phyloP scores from a whole-genome alignment of 2,113 vertebrate species.

The Sminthopsis crassicaudata region DNA sequence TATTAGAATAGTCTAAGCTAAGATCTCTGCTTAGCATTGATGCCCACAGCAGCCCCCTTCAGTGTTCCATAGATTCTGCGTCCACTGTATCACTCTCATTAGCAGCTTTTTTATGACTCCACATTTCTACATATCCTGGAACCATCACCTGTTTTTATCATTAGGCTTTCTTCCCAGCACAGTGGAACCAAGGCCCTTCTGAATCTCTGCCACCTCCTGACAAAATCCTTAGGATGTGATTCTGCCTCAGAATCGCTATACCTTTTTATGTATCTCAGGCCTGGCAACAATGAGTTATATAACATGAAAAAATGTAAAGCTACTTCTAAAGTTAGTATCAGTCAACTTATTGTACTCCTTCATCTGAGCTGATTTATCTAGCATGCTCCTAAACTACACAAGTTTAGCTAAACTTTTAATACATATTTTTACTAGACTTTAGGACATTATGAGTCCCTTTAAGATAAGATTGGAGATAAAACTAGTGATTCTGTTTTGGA shows the following conservation, averaged over 20 bases:
- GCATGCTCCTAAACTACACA: background rate
- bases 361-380: background rate
- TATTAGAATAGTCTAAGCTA: background rate
- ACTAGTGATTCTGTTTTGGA: background rate
- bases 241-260: background rate
- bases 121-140: background rate
- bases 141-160: background rate
- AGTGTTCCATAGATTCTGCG: background rate
- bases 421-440: background rate
- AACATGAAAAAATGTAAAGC: background rate
- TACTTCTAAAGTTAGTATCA: background rate
- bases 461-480: background rate
- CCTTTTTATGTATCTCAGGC: background rate
- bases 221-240: background rate
- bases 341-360: background rate
- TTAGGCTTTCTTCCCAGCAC: background rate
- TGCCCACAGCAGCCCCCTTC: background rate
- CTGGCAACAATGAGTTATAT: background rate
- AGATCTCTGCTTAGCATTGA: background rate
- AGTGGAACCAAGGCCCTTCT: background rate
- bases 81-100: background rate
- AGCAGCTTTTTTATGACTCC: background rate
- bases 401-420: background rate
- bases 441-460: slow-evolving; percentile 4
- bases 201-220: background rate